Evolutionary conservation across 2,113 vertebrate species (phyloP).

Genomic region (Delphinus delphis): DNA sequence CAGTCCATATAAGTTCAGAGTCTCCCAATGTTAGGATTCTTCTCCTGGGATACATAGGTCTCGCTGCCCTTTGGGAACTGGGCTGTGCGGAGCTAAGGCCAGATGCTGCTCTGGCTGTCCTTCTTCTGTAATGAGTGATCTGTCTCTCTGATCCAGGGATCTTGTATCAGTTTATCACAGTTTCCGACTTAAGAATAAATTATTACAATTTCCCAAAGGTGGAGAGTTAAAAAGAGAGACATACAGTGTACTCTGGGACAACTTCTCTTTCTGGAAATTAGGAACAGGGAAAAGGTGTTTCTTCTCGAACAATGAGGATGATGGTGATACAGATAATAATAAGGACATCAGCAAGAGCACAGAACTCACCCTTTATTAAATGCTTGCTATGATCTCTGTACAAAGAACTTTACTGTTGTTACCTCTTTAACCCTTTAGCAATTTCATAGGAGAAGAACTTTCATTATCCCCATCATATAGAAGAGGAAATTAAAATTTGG

Average conservation of each 20-base stretch:
- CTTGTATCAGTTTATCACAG: neutral
- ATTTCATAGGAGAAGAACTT: neutral
- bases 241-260: neutral
- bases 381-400: neutral
- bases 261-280: neutral
- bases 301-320: neutral
- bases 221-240: neutral
- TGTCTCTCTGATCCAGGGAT: neutral
- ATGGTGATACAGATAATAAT: neutral
- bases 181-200: neutral
- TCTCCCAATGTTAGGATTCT: fast-evolving
- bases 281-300: neutral
- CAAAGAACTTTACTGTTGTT: neutral
- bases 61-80: neutral
- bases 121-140: neutral
- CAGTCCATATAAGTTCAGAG: neutral
- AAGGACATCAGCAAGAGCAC: neutral
- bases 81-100: neutral
- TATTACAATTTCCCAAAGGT: neutral
- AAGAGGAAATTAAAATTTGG: neutral
- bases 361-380: neutral
- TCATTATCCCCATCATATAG: neutral
- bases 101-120: neutral
- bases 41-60: neutral
- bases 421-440: neutral